Percentiles rank a stretch among this genome's conserved stretches.
Conservation (phyloP, 2,113 vertebrate species). For the Empidonax alnorum region DNA sequence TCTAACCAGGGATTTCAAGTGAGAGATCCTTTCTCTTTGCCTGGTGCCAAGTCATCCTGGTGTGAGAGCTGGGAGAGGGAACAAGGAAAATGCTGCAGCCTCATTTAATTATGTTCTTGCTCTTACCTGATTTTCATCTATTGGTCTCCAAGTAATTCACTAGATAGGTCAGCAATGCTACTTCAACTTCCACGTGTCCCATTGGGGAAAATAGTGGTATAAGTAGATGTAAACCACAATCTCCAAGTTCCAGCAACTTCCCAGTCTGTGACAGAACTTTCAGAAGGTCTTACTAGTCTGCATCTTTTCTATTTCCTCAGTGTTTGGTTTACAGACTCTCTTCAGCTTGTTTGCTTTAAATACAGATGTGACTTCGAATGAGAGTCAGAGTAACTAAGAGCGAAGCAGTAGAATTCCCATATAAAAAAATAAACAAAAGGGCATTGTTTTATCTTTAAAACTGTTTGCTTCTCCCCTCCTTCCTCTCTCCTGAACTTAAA, state of each 20-base stretch:
- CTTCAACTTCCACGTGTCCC: background rate
- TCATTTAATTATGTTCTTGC: background rate
- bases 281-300: background rate
- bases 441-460: constrained; percentile 52
- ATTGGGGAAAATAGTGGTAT: background rate
- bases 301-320: background rate
- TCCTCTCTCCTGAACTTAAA: constrained; percentile 60
- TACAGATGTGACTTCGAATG: constrained; percentile 12
- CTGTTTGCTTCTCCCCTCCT: constrained; percentile 51
- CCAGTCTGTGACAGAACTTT: background rate
- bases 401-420: constrained; percentile 55
- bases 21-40: background rate
- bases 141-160: background rate
- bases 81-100: background rate
- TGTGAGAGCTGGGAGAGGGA: background rate
- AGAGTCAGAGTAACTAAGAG: background rate
- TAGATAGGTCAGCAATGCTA: background rate
- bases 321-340: background rate
- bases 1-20: no score
- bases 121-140: background rate
- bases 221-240: background rate
- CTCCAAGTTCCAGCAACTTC: background rate
- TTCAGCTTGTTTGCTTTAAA: background rate
- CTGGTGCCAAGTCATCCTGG: background rate
- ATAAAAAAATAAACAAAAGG: constrained; percentile 52